Percentiles rank a stretch among this genome's conserved stretches.
phyloP scores from a whole-genome alignment of 2,113 vertebrate genomes.

The Motacilla alba region DNA sequence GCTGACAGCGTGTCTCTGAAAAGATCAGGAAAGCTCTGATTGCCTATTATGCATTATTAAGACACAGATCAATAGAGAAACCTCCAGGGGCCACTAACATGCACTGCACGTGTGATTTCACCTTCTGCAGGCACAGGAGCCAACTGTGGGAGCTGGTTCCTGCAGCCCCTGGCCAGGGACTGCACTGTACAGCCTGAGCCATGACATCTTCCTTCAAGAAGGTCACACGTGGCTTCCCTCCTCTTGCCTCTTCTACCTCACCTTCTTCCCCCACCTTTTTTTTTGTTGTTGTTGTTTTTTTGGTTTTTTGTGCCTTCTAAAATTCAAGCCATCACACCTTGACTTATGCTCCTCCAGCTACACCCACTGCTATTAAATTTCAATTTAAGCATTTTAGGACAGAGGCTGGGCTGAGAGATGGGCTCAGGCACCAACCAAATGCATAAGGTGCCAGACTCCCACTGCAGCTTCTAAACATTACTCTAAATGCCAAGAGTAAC shows the following conservation, averaged over 20 bases:
- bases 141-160: background rate
- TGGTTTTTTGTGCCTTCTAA: background rate
- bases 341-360: background rate
- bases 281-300: rapidly evolving
- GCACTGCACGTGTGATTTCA: background rate
- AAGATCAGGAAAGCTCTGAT: slow-evolving; percentile 45
- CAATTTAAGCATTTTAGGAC: background rate
- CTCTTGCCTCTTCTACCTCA: background rate
- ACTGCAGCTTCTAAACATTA: background rate
- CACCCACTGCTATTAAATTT: background rate
- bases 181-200: background rate
- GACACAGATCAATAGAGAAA: slow-evolving; percentile 62
- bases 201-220: background rate
- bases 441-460: background rate
- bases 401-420: background rate
- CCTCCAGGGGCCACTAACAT: background rate
- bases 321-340: background rate
- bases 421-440: background rate
- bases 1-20: background rate
- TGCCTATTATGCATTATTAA: slow-evolving; percentile 65
- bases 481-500: background rate
- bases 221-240: rapidly evolving
- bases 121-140: background rate
- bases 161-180: background rate
- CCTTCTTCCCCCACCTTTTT: background rate